Conservation (phyloP, 2,888 invertebrate genomes). For the Therioaphis trifolii region DNA sequence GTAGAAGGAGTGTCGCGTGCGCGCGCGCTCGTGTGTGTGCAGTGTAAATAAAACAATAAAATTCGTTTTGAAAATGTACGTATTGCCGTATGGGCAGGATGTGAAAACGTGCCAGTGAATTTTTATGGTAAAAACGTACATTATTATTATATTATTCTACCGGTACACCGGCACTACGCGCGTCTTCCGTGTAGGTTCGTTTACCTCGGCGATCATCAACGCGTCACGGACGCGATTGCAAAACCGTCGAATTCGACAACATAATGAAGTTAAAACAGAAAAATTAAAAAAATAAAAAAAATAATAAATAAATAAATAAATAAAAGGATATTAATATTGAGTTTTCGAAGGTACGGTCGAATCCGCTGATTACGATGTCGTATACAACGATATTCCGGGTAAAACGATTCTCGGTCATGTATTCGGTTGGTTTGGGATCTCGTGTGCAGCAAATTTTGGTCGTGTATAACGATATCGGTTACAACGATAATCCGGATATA, state of each 20-base stretch:
- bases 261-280: no score
- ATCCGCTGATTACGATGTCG: not conserved
- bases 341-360: not conserved
- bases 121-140: slow-evolving; percentile 57
- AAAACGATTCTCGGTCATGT: not conserved
- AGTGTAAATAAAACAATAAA: slow-evolving; percentile 48
- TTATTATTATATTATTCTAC: not conserved
- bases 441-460: slow-evolving; percentile 14
- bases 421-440: slow-evolving; percentile 6
- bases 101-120: slow-evolving; percentile 61
- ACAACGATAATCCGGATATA: no score
- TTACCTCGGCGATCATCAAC: slow-evolving; percentile 50
- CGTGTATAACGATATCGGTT: not conserved
- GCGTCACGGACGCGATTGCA: slow-evolving; percentile 44
- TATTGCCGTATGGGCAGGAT: slow-evolving; percentile 25
- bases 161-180: not conserved
- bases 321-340: not conserved
- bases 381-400: no score
- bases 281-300: no score
- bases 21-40: not conserved
- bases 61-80: slow-evolving; percentile 21
- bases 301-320: no score
- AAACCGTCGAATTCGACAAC: no score
- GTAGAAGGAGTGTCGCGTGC: not conserved
- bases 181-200: slow-evolving; percentile 41